Base-by-base conservation (phyloP, 2,888 invertebrate genomes). In the Andricus quercusramuli region DNA sequence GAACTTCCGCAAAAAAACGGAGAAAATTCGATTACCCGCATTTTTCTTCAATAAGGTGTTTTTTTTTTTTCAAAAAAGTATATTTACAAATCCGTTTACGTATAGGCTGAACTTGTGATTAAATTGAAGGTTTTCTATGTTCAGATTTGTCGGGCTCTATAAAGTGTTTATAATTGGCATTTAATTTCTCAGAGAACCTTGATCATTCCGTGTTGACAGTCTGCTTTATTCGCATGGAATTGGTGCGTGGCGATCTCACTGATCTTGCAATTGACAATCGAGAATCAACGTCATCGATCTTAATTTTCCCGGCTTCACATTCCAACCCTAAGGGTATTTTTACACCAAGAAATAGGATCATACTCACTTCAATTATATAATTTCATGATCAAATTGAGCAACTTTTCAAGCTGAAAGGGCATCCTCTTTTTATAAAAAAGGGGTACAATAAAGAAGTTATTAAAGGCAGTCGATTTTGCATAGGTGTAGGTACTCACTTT, bases 91-190 rank as follows among this genome's bases (percentile, higher is more conserved):
- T 9, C 37, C 6, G 37, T 37, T 37, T 37, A 13, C 11, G 44
- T 44, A 13, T 22, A n/a, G 56, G 25, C 62, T 62, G 25, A 62
- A 62, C 13, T 25, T 62, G 15, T 29, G 13, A 62, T 25, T 29
- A 70, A 20, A 56, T 74, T n/a, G 29, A 74, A 29, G 20, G 2
- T n/a, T 74, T 32, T 56, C 20, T 20, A 29, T 32, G n/a, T 56
- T 29, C 62, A 56, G 32, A 74, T 56, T 74, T 74, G 56, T 74
- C 20, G 25, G 13, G 9, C 20, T 29, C 15, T 32, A 32, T 74
- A 56, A 74, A 74, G 74, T 56, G 74, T 56, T 74, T 56, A 74
- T 74, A 56, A 74, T 74, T 74, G 56, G 20, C 29, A 56, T 74
- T 56, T 32, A 37, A 74, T 32, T 74, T 74, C 74, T 32, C 8